Evolutionary conservation across 2,888 invertebrate species (phyloP), one percentile per base, ranked within the genome.

Genomic region (Oxystoma pomonae): DNA sequence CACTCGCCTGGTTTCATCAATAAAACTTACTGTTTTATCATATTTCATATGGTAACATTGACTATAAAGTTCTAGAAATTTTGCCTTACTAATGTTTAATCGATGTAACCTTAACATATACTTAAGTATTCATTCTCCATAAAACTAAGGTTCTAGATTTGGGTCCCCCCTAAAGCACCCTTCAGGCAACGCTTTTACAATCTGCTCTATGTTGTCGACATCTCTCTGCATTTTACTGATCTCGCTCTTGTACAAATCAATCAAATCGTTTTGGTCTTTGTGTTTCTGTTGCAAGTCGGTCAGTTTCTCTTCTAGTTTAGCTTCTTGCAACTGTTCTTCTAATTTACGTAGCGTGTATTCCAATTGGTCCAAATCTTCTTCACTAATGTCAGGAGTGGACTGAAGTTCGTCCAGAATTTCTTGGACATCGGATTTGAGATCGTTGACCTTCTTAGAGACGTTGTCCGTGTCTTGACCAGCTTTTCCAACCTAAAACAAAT

Each of bases 401-500:
- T 87, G 84, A 16, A 96, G 81, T 72, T 93, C 91, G 19, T 87
- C 86, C 74, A 90, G 86, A 61, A 96, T 94, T 55, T 86, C 86
- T 63, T 90, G 85, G 1, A 98, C 87, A 2, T 97, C 86, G 67
- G 92, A 91, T 5, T 85, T 84, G 57, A 94, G 81, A 71, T 91
- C 90, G 22, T 88, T 84, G 0, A 96, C 94, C 80, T 92, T 90
- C 68, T 89, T 88, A 59, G 90, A 88, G 0, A 94, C 93, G 70
- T 91, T 88, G 58, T 86, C 84, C 0, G 95, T 92, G 68, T 90
- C 92, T 2, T 88, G 90, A 75, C 92, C 92, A 0, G 96, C 94
- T 81, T 91, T 89, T 1, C 93, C 94, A 20, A 96, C 95, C 91
- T 94, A 72, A 64, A 73, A 62, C 17, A 35, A 35, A 35, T 35